A percentile compares a stretch with the other conserved stretches of the same genome.
phyloP scores from a whole-genome alignment of 2,113 vertebrate species.

The Odobenus rosmarus region DNA sequence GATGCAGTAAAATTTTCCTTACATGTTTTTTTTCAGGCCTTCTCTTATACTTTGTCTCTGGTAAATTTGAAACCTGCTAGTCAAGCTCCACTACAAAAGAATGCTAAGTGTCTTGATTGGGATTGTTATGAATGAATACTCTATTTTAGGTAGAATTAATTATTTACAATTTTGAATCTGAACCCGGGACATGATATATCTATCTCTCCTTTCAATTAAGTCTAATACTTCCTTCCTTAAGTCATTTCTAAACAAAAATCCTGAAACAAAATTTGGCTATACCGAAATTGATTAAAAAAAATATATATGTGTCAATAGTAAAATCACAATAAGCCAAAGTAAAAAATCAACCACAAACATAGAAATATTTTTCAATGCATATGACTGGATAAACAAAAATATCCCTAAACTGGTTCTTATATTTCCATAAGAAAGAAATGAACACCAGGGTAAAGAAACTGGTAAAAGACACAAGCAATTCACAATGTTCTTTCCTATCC shows the following conservation, averaged over 20 bases:
- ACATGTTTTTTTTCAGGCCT: background rate
- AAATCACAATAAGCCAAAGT: background rate
- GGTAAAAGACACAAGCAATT: background rate
- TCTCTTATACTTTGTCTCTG: background rate
- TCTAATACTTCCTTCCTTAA: background rate
- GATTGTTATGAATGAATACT: background rate
- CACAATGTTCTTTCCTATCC: background rate
- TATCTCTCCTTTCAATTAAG: background rate
- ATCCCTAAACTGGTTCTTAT: background rate
- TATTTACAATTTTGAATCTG: slow-evolving; percentile 7
- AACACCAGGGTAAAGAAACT: background rate
- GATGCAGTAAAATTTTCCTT: background rate
- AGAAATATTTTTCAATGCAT: background rate
- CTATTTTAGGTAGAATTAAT: slow-evolving; percentile 22
- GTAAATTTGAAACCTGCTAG: slow-evolving; percentile 3
- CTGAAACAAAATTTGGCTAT: slow-evolving; percentile 17
- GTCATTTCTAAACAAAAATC: slow-evolving; percentile 16
- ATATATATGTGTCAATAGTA: background rate
- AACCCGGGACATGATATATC: background rate
- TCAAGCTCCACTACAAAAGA: background rate
- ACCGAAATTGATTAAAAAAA: background rate
- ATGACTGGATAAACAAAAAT: slow-evolving; percentile 22
- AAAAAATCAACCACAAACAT: background rate
- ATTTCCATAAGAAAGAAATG: slow-evolving; percentile 16
- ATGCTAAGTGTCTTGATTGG: background rate